Evolutionary conservation across 2,113 vertebrate genomes (phyloP).

Genomic region (Halcyon senegalensis): DNA sequence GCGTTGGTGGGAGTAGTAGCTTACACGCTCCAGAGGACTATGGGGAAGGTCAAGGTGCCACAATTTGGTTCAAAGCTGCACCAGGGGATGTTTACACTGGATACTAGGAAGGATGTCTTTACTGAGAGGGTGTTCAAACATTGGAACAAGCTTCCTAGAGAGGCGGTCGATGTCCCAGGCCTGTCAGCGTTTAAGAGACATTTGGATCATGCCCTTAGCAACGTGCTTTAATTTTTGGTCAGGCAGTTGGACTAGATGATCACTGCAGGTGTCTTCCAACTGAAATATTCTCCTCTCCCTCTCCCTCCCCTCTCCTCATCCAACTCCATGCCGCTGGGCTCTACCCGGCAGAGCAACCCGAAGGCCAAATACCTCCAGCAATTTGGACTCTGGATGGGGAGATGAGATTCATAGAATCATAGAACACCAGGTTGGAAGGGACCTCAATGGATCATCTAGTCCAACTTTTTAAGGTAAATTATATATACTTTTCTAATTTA

Average conservation of each 20-base stretch:
- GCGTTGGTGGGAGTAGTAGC: neutral
- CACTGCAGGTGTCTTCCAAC: neutral
- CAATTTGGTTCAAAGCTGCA: neutral
- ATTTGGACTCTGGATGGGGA: neutral
- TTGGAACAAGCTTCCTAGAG: neutral
- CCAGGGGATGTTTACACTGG: neutral
- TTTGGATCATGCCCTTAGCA: neutral
- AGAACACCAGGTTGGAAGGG: too few relatives aligned
- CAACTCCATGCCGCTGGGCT: neutral
- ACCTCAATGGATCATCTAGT: too few relatives aligned
- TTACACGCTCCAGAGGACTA: neutral
- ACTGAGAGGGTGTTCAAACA: neutral
- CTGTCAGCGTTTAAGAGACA: neutral
- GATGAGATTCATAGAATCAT: neutral
- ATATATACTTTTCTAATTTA: too few relatives aligned
- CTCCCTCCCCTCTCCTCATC: neutral
- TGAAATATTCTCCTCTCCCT: neutral
- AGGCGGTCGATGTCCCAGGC: neutral
- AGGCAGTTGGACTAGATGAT: neutral
- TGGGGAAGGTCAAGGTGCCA: neutral
- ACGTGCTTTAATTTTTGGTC: neutral
- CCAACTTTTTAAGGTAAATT: too few relatives aligned
- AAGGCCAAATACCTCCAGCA: neutral
- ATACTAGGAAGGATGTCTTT: neutral
- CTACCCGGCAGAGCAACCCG: neutral